phyloP scores from a whole-genome alignment of 2,888 invertebrate species.

The Anticlea derivata region DNA sequence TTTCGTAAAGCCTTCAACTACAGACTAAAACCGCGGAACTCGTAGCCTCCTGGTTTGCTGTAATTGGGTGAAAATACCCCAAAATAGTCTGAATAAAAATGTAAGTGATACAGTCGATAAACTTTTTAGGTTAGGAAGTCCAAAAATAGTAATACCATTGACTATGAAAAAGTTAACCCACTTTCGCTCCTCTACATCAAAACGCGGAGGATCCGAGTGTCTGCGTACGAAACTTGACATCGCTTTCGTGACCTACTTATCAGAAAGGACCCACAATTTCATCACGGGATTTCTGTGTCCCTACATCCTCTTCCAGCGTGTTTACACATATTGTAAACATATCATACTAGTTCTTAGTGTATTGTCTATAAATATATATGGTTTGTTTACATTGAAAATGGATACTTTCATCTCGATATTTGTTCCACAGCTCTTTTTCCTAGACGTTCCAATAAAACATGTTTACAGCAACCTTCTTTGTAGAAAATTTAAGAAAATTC shows the following conservation, averaged over 20 bases:
- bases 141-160: constrained; percentile 6
- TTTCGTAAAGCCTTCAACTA: too few relatives aligned
- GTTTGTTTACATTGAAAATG: constrained; percentile 33
- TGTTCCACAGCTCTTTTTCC: not conserved
- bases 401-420: constrained; percentile 7
- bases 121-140: not conserved
- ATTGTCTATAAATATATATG: constrained; percentile 42
- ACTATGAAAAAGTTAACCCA: constrained; percentile 8
- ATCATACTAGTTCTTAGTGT: constrained; percentile 47
- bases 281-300: constrained; percentile 47
- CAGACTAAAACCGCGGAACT: too few relatives aligned
- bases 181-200: constrained; percentile 18
- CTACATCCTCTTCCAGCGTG: constrained; percentile 47
- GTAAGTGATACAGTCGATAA: too few relatives aligned
- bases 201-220: constrained; percentile 36
- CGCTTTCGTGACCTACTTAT: constrained; percentile 64
- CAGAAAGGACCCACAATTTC: constrained; percentile 56
- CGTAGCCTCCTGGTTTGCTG: too few relatives aligned
- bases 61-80: too few relatives aligned
- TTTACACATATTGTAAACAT: constrained; percentile 55
- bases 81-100: too few relatives aligned
- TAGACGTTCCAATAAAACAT: not conserved
- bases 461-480: constrained; percentile 9
- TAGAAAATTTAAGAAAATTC: constrained; percentile 25
- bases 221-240: constrained; percentile 47